Conservation (phyloP, 1,140 invertebrate genomes). For the Drosophila mauritiana region DNA sequence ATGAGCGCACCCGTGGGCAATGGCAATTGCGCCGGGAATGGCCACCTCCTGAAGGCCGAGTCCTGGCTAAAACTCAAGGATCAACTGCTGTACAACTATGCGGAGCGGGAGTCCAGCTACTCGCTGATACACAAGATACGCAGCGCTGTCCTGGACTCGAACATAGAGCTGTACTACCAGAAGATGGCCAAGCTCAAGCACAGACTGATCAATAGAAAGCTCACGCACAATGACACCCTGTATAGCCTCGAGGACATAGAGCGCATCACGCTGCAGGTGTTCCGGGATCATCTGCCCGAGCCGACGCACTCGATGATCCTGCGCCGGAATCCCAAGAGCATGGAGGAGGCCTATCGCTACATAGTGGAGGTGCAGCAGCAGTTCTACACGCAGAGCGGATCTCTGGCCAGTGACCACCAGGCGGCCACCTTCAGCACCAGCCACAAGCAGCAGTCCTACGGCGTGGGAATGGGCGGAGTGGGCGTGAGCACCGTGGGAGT, state of each 20-base stretch:
- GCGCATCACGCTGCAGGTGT: constrained; percentile 65
- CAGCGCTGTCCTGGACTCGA: constrained; percentile 65
- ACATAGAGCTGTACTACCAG: constrained; percentile 72
- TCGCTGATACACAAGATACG: constrained; percentile 66
- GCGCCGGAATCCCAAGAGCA: constrained; percentile 69
- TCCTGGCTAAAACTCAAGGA: constrained; percentile 72
- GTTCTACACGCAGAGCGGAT: constrained; percentile 72
- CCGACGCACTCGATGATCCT: constrained; percentile 74
- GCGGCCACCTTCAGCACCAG: constrained; percentile 72
- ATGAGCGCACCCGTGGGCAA: constrained; percentile 61
- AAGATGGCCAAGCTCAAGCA: constrained; percentile 72
- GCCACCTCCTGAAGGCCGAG: constrained; percentile 42
- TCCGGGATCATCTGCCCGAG: constrained; percentile 67
- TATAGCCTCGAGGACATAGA: constrained; percentile 70
- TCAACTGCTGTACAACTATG: constrained; percentile 65
- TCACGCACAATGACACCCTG: constrained; percentile 70
- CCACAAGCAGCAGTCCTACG: constrained; percentile 59
- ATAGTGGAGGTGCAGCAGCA: constrained; percentile 75
- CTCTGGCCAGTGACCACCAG: constrained; percentile 58
- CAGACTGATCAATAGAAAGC: constrained; percentile 62
- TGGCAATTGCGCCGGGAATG: constrained; percentile 37
- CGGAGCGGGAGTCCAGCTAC: constrained; percentile 69
- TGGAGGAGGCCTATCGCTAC: constrained; percentile 77
- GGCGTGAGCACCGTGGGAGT: constrained; percentile 36
- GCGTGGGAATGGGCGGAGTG: constrained; percentile 59